These are phyloP conservation scores for Aphodius granarius DNA, from an alignment of 2,888 invertebrate species.

Conservation along the genomic window DNA sequence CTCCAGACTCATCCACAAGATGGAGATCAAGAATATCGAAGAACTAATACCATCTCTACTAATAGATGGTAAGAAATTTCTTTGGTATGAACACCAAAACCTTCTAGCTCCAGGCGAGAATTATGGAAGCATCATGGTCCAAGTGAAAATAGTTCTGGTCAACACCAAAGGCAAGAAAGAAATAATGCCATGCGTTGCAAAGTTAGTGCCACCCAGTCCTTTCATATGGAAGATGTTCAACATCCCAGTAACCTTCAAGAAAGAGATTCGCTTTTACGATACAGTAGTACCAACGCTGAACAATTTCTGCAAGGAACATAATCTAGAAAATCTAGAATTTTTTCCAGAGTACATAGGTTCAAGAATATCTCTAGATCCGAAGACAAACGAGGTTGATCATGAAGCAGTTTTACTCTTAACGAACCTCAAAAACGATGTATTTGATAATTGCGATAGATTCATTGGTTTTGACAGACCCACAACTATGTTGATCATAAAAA, in stretches of 20 bases:
- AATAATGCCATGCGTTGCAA: constrained; percentile 55
- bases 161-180: constrained; percentile 32
- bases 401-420: constrained; percentile 58
- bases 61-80: constrained; percentile 12
- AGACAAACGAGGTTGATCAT: constrained; percentile 50
- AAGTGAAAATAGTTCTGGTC: constrained; percentile 38
- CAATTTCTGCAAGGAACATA: constrained; percentile 52
- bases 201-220: constrained; percentile 57
- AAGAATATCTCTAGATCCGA: constrained; percentile 43
- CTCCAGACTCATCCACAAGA: background rate
- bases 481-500: constrained; percentile 50
- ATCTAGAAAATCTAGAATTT: constrained; percentile 48
- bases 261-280: constrained; percentile 58
- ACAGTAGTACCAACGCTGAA: constrained; percentile 52
- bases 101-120: constrained; percentile 61
- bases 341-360: constrained; percentile 56
- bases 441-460: constrained; percentile 53
- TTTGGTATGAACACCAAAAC: constrained; percentile 43
- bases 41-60: constrained; percentile 1
- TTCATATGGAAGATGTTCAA: constrained; percentile 55
- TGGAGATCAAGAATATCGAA: constrained; percentile 16
- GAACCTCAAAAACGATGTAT: constrained; percentile 51
- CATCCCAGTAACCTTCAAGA: constrained; percentile 55
- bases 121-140: constrained; percentile 60
- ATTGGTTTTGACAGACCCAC: constrained; percentile 55